phyloP scores from a whole-genome alignment of 1,140 invertebrate species.

The Eumaeus atala region DNA sequence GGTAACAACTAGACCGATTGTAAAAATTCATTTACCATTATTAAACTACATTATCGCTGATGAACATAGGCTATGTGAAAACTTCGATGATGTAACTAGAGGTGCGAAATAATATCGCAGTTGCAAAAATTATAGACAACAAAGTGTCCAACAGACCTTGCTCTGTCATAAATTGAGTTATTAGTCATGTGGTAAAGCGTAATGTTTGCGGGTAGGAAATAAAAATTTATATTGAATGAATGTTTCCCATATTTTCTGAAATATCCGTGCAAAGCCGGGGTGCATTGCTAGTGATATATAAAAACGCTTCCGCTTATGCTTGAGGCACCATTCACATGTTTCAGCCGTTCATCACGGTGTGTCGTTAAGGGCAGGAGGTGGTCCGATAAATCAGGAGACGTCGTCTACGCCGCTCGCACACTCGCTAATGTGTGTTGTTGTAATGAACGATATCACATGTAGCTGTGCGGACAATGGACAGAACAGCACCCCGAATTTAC shows the following conservation, averaged over 20 bases:
- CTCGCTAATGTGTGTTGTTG: slow-evolving; percentile 54
- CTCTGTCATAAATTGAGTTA: too few relatives aligned
- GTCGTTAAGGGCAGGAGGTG: slow-evolving; percentile 71
- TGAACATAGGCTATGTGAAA: too few relatives aligned
- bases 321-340: slow-evolving; percentile 24
- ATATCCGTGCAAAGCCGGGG: too few relatives aligned
- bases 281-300: neutral
- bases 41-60: too few relatives aligned
- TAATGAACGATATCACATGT: slow-evolving; percentile 65
- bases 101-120: neutral
- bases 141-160: too few relatives aligned
- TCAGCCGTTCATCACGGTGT: slow-evolving; percentile 57
- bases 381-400: slow-evolving; percentile 65
- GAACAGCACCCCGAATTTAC: too few relatives aligned
- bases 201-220: too few relatives aligned
- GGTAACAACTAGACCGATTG: too few relatives aligned
- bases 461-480: slow-evolving; percentile 32
- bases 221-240: too few relatives aligned
- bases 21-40: too few relatives aligned
- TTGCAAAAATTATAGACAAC: neutral
- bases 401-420: slow-evolving; percentile 59
- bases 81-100: slow-evolving; percentile 1
- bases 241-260: too few relatives aligned
- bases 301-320: slow-evolving; percentile 12
- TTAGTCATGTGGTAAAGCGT: too few relatives aligned